phyloP scores from a whole-genome alignment of 2,888 invertebrate genomes.

The Nasonovia ribisnigri region DNA sequence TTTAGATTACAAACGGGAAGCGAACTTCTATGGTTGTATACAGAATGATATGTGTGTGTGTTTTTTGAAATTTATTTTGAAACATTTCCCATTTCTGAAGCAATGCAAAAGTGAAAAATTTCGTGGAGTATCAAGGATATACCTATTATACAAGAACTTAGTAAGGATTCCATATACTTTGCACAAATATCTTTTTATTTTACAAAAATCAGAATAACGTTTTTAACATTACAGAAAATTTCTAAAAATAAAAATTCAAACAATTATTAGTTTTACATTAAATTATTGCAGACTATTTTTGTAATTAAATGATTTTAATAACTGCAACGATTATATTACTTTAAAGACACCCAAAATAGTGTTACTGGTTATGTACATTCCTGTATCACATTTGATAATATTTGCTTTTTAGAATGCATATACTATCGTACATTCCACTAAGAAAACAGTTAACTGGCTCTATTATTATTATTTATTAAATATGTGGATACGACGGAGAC shows the following conservation, averaged over 20 bases:
- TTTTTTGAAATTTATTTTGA: background rate
- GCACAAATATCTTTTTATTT: background rate
- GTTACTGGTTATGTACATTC: background rate
- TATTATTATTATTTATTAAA: background rate
- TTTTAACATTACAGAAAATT: background rate
- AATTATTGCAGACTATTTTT: background rate
- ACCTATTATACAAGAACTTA: background rate
- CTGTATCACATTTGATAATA: background rate
- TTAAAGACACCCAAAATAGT: background rate
- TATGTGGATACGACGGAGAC: background rate
- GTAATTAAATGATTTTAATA: background rate
- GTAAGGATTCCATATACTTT: background rate
- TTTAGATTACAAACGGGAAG: no score
- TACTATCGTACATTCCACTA: background rate
- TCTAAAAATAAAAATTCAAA: background rate
- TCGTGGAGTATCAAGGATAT: background rate
- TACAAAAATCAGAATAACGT: no score
- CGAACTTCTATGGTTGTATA: background rate
- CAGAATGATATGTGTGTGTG: background rate
- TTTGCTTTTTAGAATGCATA: background rate
- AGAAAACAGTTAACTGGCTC: background rate
- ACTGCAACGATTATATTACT: background rate
- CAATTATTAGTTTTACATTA: background rate
- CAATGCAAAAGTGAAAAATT: background rate
- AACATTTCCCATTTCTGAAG: background rate